Evolutionary conservation across 2,888 invertebrate species (phyloP).

Genomic region (Sinopyrophorus schimmeli): DNA sequence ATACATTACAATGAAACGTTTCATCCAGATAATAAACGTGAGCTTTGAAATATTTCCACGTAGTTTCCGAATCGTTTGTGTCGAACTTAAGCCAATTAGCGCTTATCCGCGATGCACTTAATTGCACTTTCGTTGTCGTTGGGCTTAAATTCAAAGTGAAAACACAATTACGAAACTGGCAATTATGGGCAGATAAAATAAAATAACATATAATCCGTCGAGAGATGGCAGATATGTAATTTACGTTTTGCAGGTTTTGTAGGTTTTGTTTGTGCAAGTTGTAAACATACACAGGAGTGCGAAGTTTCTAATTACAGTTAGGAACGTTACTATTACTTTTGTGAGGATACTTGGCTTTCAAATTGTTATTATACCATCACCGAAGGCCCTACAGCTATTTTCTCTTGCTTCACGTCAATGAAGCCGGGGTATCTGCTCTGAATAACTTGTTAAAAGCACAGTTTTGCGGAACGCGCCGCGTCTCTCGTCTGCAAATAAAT

Average conservation of each 20-base stretch:
- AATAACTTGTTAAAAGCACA: conserved; percentile 22
- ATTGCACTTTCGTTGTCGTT: too few relatives aligned
- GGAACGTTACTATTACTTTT: conserved; percentile 15
- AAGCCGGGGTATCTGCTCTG: conserved; percentile 7
- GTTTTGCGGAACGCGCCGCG: conserved; percentile 12
- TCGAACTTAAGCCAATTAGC: too few relatives aligned
- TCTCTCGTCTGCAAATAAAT: conserved; percentile 21
- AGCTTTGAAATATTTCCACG: too few relatives aligned
- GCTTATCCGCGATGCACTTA: too few relatives aligned
- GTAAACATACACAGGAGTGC: conserved; percentile 10
- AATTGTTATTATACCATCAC: conserved; percentile 10
- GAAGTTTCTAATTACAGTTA: conserved; percentile 20
- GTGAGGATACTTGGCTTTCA: conserved; percentile 10
- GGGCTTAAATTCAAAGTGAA: too few relatives aligned
- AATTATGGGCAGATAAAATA: too few relatives aligned
- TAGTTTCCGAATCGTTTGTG: too few relatives aligned
- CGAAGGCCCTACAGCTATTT: conserved; percentile 7
- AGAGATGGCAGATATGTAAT: too few relatives aligned
- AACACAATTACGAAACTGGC: too few relatives aligned
- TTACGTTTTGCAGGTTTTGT: background rate
- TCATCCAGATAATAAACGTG: too few relatives aligned
- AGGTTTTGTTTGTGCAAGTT: background rate
- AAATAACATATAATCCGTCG: too few relatives aligned
- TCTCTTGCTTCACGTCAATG: conserved; percentile 9
- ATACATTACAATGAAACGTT: too few relatives aligned